Base-by-base conservation (phyloP, 2,888 invertebrate species). In the Habrosyne pyritoides region DNA sequence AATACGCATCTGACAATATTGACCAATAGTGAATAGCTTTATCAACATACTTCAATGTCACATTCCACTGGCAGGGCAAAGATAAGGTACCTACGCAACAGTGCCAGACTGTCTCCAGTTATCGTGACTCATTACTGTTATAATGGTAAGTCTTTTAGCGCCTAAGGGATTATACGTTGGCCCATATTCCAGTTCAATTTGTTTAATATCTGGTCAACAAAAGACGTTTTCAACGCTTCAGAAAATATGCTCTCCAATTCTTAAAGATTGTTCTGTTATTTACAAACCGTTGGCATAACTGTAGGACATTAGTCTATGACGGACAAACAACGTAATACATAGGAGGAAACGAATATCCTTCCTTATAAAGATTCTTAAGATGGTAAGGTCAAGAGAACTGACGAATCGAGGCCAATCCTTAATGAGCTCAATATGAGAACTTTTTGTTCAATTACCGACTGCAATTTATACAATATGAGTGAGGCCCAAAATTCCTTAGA, bases 21-120 rank as follows among this genome's bases (percentile, higher is more conserved):
- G 42, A 33, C 4, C n/a, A 33, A 33, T 33, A 33, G n/a, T 33
- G n/a, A 33, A 21, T 14, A 56, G 59, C 59, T 66, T 67, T 68
- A 65, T 66, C 62, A 61, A 63, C 52, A 58, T 21, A 54, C 49
- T 56, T 30, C 53, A 63, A 58, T 60, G 58, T 57, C 47, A 61
- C 65, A 66, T 63, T 62, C 63, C 60, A 53, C 56, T 52, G 7
- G 18, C 24, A 30, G 55, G 47, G 47, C n/a, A 47, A 50, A 66
- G 75, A 75, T 75, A 76, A 76, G 64, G 57, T 21, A 51, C 53
- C 56, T 52, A 54, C 47, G 53, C 64, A 2, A 57, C 57, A 60
- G 42, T 50, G 62, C 54, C 61, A 60, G 61, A 54, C 60, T 54
- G 59, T 61, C 54, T 62, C 42, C 18, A 8, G 18, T 18, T 42